Base-by-base conservation (phyloP, 1,140 invertebrate species). In the Wiebesia pumilae region DNA sequence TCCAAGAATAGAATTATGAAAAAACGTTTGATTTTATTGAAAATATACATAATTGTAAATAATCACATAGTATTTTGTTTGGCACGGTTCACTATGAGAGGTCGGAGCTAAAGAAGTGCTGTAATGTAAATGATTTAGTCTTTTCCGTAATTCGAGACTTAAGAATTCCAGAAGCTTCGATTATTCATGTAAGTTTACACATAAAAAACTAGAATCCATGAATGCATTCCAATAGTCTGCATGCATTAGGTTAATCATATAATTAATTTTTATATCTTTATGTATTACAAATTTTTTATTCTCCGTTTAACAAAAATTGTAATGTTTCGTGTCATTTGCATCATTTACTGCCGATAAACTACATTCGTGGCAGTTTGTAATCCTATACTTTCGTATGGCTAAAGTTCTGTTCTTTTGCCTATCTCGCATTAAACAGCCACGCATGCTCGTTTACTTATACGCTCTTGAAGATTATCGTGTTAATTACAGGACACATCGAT, bases 71-170 rank as follows among this genome's bases (percentile, higher is more conserved):
- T 83, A 71, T 84, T 88, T 51, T 86, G 40, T 92, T 93, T 93
- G 92, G 92, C 92, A 93, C 92, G 90, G 89, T 90, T 90, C 86
- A 87, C 87, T 89, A 88, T 87, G 86, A 62, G 51, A 69, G n/a
- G n/a, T n/a, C n/a, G n/a, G 19, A 84, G 51, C 54, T 77, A 65
- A 87, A 84, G 67, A 67, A 67, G 65, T 84, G 69, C 86, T 73
- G 43, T 73, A 51, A 84, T 84, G 65, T 40, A 62, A 47, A n/a
- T 84, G 51, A 77, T 84, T 87, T 84, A 82, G 82, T 87, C 82
- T 81, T 73, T 78, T 40, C n/a, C n/a, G n/a, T 79, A 30, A 27
- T 69, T 71, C n/a, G 54, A 79, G 73, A 38, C 51, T 86, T 51
- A 12, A 69, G 27, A 79, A 79, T 83, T 47, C 80, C 62, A 33